These are phyloP conservation scores for Oreotrochilus melanogaster DNA, from an alignment of 2,113 vertebrate genomes.

Conservation along the genomic window DNA sequence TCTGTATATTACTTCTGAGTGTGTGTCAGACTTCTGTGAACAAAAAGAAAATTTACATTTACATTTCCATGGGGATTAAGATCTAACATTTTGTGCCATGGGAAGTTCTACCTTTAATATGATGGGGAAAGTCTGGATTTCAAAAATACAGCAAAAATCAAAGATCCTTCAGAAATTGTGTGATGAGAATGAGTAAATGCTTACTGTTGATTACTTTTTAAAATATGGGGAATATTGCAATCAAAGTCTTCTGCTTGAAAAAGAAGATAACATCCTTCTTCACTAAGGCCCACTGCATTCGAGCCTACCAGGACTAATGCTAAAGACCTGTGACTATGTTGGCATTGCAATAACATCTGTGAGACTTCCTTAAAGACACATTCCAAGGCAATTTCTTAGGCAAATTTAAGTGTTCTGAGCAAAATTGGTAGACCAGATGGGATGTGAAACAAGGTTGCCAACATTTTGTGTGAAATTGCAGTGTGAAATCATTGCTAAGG, in stretches of 20 bases:
- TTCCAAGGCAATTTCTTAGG: not conserved
- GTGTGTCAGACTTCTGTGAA: fast-evolving
- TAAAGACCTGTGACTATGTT: not conserved
- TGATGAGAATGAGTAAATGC: not conserved
- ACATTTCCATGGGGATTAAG: not conserved
- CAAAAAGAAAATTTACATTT: not conserved
- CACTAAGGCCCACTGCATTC: not conserved
- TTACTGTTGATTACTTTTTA: not conserved
- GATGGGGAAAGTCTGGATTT: not conserved
- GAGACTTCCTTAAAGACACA: not conserved
- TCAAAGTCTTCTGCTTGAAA: not conserved
- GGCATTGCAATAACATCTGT: not conserved
- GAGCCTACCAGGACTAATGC: not conserved
- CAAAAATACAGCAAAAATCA: not conserved
- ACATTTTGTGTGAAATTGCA: slow-evolving; percentile 33
- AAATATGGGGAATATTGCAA: not conserved
- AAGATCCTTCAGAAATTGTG: not conserved
- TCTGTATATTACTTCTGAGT: not conserved
- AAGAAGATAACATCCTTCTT: not conserved
- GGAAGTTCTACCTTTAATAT: not conserved
- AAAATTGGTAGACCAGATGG: not conserved
- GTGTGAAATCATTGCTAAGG: not conserved
- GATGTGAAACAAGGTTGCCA: not conserved
- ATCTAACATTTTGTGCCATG: not conserved
- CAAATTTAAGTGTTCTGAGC: not conserved